Evolutionary conservation across 2,113 vertebrate genomes (phyloP), one percentile per base, ranked within the genome.

Genomic region (Tenebrosternarchus preto): DNA sequence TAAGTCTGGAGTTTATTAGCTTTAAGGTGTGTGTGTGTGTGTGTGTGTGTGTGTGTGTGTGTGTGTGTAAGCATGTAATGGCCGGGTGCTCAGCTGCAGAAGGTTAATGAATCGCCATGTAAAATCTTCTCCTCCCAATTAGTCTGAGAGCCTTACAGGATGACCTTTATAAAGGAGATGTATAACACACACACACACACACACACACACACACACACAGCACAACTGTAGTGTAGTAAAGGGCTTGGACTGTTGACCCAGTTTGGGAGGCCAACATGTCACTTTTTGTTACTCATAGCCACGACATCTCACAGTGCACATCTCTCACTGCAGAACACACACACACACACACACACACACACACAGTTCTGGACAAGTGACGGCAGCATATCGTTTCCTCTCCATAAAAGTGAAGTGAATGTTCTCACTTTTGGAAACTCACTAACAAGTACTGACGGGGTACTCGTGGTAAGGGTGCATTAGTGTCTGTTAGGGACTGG

Each of bases 71-170:
- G 56, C 24, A 11, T 75, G 70, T 73, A 77, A 67, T 80, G 75
- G 71, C 66, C 81, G 67, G 53, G 67, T 67, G 78, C 60, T 20
- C 81, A 80, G 80, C 66, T 82, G 83, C 80, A 84, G 57, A 76
- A 86, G 85, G 85, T 84, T 86, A 86, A 84, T 86, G 85, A 86
- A 81, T 86, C 83, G 74, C 78, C 59, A 78, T 83, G 80, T 84
- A 84, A 78, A 86, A 86, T 78, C 73, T 72, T 80, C 66, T 73
- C 55, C 74, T 84, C 82, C 83, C 83, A 80, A 76, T 86, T 86
- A 83, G 76, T 80, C 69, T 64, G 70, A 56, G 78, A 82, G 64
- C 76, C 74, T 64, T 75, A 76, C 82, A 60, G 73, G 57, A 29
- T 31, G 64, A 77, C 76, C 73, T 84, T 77, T 82, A 82, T 82